Base-by-base conservation (phyloP, 2,888 invertebrate species). In the Chrysolina oricalcia region DNA sequence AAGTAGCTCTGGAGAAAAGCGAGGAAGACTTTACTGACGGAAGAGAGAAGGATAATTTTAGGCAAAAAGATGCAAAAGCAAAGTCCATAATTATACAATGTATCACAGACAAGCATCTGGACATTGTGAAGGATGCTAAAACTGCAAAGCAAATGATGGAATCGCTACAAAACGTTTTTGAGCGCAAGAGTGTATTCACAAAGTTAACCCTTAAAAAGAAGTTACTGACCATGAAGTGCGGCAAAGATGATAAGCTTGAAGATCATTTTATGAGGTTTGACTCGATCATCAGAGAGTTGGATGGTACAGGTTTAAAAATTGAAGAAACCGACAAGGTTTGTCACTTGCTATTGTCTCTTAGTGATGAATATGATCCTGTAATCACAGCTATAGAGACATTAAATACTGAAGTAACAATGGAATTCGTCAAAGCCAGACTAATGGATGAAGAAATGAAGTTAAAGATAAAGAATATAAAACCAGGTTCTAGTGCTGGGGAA, bases 181-280 rank as follows among this genome's bases (percentile, higher is more conserved):
- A 27, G 27, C 27, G 27, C 27, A 27, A 27, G 27, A 27, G 27
- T 27, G 27, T 27, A 2, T 27, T 27, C 27, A 27, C 27, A 27
- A 27, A 27, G 27, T 27, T 27, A 27, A 27, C 27, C 27, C 27
- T 27, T 27, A 27, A 27, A 27, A 27, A 27, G 27, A 27, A 27
- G 27, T 27, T 27, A 27, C 5, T 27, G 27, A 27, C 27, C 27
- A 27, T 27, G 27, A 27, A 27, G 27, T 27, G 27, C 5, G 27
- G 27, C 27, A 73, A 62, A 68, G 67, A 76, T 41, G 75, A 78
- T 48, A 77, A 76, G 21, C 67, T 82, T 17, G 79, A 83, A 70
- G 80, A 84, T 68, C 78, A 81, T 74, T 82, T 83, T 67, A 40
- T 78, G 15, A 79, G 78, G 21, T 84, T 83, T 68, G 82, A 84